Percentiles rank a stretch among this genome's conserved stretches.
phyloP scores from a whole-genome alignment of 2,113 vertebrate genomes.

The Nycticryphes semicollaris region DNA sequence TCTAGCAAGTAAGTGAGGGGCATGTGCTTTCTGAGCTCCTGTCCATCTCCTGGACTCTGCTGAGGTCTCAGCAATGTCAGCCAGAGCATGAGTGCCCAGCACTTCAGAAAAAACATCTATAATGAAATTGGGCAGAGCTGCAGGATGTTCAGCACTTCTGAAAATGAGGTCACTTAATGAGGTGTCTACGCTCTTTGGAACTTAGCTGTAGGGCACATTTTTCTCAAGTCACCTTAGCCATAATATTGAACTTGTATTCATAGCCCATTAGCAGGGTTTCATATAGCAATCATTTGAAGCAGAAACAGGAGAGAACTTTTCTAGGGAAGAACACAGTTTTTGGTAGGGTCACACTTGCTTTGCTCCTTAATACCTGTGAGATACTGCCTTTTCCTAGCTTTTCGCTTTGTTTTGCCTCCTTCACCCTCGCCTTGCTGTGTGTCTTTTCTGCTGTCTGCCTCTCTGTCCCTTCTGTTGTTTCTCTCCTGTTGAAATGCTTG shows the following conservation, averaged over 20 bases:
- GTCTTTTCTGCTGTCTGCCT: neutral
- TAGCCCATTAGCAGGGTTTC: neutral
- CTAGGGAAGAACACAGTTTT: neutral
- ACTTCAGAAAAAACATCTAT: neutral
- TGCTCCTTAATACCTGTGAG: neutral
- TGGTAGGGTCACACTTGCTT: neutral
- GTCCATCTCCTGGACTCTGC: neutral
- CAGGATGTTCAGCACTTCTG: conserved; percentile 44
- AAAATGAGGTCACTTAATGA: conserved; percentile 70
- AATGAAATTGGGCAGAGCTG: conserved; percentile 38
- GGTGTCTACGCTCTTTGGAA: conserved; percentile 28
- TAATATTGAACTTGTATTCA: neutral
- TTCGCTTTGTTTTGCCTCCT: neutral
- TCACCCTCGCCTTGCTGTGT: neutral
- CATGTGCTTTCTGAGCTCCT: neutral
- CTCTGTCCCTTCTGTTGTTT: neutral
- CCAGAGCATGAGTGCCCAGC: neutral
- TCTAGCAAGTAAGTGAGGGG: neutral
- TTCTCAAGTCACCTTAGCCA: conserved; percentile 47
- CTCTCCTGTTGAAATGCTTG: neutral
- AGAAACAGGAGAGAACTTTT: neutral
- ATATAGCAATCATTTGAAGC: neutral
- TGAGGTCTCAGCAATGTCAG: neutral
- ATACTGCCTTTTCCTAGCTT: neutral
- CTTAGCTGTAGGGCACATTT: conserved; percentile 53